Evolutionary conservation across 2,888 invertebrate species (phyloP), one percentile per base, ranked within the genome.

Genomic region (Ectemnius continuus): DNA sequence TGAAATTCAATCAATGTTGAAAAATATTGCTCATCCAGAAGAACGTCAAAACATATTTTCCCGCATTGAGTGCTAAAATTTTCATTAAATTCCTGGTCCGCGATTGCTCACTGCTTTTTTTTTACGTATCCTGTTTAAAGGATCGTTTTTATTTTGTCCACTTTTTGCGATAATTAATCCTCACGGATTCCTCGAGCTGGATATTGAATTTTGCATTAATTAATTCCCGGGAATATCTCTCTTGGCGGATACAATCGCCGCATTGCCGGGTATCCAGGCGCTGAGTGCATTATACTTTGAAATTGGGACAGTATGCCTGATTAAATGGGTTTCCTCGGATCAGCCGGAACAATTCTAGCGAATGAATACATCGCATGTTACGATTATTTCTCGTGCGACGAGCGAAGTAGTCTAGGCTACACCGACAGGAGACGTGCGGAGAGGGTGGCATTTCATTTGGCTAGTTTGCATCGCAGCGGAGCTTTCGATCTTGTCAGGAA

Each of bases 401-500:
- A 13, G 6, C 52, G 14, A 16, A 14, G 52, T 6, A 52, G 2
- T 16, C 52, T 16, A 52, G 16, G 4, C 4, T 52, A 52, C 16
- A 14, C 47, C 47, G n/a, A 8, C 1, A 36, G 36, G 36, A 36
- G 36, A 6, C 5, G 36, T 36, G 8, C n/a, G n/a, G 1, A 6
- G 16, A 52, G 52, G 52, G 52, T 52, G 52, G 52, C 52, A 52
- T 52, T 52, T 52, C 14, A 52, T 52, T 52, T 52, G 52, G 52
- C 52, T 52, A 14, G 11, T 52, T 52, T 52, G 16, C 16, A 52
- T 52, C 13, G 52, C 52, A 16, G 16, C 13, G 1, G n/a, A 52
- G 16, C n/a, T 52, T 13, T 5, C 16, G 52, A 52, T 6, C 8
- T 14, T 16, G 52, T 52, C 52, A 52, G 2, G 52, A 52, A 5